Evolutionary conservation across 1,140 invertebrate species (phyloP).

Genomic region (Sarcophaga bullata): DNA sequence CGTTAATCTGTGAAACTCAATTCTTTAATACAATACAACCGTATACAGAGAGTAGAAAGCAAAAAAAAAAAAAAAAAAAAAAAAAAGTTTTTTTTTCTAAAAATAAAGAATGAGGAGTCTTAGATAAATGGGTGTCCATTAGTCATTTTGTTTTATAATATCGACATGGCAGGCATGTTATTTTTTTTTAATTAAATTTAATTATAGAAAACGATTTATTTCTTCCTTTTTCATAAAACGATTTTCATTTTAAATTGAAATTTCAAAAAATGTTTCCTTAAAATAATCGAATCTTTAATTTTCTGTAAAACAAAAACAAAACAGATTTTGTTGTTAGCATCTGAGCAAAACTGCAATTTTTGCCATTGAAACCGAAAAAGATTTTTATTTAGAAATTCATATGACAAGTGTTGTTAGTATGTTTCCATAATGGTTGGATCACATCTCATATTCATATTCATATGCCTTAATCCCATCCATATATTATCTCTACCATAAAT

Average conservation of each 20-base stretch:
- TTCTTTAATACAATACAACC: background rate
- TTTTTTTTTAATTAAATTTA: slow-evolving; percentile 5
- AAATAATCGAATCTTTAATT: no score
- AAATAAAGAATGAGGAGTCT: background rate
- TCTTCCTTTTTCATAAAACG: no score
- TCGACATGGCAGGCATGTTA: background rate
- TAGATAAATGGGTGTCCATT: slow-evolving; percentile 1
- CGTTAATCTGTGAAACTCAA: background rate
- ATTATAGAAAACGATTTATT: no score
- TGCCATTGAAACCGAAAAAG: background rate
- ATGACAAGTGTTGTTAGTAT: no score
- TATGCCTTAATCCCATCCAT: background rate
- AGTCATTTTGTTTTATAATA: background rate
- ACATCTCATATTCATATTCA: background rate
- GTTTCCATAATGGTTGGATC: background rate
- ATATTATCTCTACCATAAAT: background rate
- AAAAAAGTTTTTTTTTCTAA: no score
- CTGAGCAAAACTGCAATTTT: background rate
- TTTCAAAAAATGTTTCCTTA: no score
- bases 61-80: no score
- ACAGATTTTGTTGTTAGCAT: background rate
- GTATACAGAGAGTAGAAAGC: no score
- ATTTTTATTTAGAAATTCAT: no score
- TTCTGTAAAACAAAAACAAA: background rate
- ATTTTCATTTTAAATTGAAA: no score